Base-by-base conservation (phyloP, 2,888 invertebrate species). In the Panzeria rudis region DNA sequence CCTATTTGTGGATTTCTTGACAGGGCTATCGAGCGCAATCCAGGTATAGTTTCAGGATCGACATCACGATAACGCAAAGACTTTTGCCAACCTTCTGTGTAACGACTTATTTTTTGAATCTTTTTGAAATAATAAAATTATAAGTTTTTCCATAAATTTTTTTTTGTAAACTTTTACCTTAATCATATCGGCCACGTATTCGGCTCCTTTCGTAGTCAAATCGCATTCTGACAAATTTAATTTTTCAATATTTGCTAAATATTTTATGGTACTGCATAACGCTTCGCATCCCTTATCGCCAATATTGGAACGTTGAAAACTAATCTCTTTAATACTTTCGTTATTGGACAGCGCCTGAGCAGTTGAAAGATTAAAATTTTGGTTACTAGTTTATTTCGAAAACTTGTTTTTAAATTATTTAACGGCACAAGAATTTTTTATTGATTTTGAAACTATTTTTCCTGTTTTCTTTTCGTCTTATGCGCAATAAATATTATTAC, bases 51-150 rank as follows among this genome's bases (percentile, higher is more conserved):
- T 83, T 95, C 95, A n/a, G 95, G 92, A 87, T 96, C 94, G 0
- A 97, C 96, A 62, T 95, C 93, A 17, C 95, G 94, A 90, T 96
- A 97, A n/a, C 97, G 94, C 73, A 97, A 91, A 8, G 96, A 96
- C 87, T 95, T 95, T 86, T 96, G 95, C 97, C 97, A 97, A 84
- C 96, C 95, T 89, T 97, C 96, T 87, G 96, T 95, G 90, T 95
- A 96, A 73, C 97, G 94, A 79, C 95, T 93, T 77, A 95, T 94
- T 89, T 95, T 95, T 90, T 96, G 96, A 87, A 94, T 94, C 93
- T 95, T 92, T 3, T 92, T n/a, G 13, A 17, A 35, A 35, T 6
- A 23, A 20, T 13, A 7, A 15, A 15, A 32, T 32, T 25, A 35
- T 20, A n/a, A 11, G 20, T 29, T 35, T 20, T 71, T 20, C 9